Evolutionary conservation across 2,797 vertebrate genomes (phyloP).

Genomic region (Iguana delicatissima): DNA sequence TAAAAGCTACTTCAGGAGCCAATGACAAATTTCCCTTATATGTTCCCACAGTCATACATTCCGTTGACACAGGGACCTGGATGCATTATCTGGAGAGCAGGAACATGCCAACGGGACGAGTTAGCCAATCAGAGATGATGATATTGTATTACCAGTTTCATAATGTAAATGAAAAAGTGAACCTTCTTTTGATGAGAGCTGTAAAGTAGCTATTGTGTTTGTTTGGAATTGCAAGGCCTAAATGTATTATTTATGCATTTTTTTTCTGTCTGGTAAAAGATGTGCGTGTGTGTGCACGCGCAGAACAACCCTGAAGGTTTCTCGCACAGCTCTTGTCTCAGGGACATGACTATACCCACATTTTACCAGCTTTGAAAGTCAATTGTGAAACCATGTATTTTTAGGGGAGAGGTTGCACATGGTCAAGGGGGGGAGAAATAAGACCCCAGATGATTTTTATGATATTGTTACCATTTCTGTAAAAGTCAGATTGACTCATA

Average conservation of each 20-base stretch:
- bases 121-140: slow-evolving; percentile 79
- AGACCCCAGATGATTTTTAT: slow-evolving; percentile 71
- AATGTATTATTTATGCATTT: slow-evolving; percentile 88
- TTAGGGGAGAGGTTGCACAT: background rate
- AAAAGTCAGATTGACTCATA: slow-evolving; percentile 72
- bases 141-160: slow-evolving; percentile 81
- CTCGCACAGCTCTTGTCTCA: slow-evolving; percentile 83
- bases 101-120: slow-evolving; percentile 68
- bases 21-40: slow-evolving; percentile 71
- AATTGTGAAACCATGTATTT: slow-evolving; percentile 74
- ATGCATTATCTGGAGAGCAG: slow-evolving; percentile 72
- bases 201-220: slow-evolving; percentile 83
- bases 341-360: slow-evolving; percentile 81
- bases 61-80: slow-evolving; percentile 67
- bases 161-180: slow-evolving; percentile 85
- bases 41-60: slow-evolving; percentile 60
- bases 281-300: background rate
- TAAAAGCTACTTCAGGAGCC: slow-evolving; percentile 67
- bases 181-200: slow-evolving; percentile 83
- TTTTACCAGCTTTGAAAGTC: slow-evolving; percentile 77
- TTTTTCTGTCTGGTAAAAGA: slow-evolving; percentile 75
- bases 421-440: background rate
- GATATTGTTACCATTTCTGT: slow-evolving; percentile 74
- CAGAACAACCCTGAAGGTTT: slow-evolving; percentile 75
- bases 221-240: slow-evolving; percentile 82